Percentiles rank a stretch among this genome's conserved stretches.
phyloP scores from a whole-genome alignment of 2,888 invertebrate species.

The Exocentrus adspersus region DNA sequence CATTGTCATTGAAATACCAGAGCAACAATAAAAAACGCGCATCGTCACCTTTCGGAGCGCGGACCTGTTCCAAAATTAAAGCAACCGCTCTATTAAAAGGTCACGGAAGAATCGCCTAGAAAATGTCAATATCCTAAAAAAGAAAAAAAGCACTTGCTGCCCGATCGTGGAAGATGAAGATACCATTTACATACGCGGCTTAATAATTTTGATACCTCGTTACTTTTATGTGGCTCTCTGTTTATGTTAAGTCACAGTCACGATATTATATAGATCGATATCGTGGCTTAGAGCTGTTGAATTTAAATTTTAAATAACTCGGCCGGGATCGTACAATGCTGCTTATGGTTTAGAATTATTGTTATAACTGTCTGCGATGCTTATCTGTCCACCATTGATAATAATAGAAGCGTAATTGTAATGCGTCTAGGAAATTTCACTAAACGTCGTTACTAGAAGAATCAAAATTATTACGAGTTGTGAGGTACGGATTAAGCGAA shows the following conservation, averaged over 20 bases:
- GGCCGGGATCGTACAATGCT: conserved; percentile 41
- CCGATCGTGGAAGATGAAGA: conserved; percentile 20
- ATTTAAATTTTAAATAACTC: conserved; percentile 50
- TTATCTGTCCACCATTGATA: conserved; percentile 37
- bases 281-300: conserved; percentile 51
- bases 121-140: conserved; percentile 16
- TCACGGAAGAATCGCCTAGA: conserved; percentile 11
- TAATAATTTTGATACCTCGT: conserved; percentile 46
- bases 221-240: conserved; percentile 48
- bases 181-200: conserved; percentile 45
- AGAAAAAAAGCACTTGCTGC: conserved; percentile 16
- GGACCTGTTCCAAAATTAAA: conserved; percentile 13
- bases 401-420: conserved; percentile 38
- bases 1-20: background rate
- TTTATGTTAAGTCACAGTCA: conserved; percentile 50
- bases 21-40: conserved; percentile 1
- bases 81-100: conserved; percentile 11
- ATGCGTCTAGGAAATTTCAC: conserved; percentile 34
- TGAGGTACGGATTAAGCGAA: conserved; percentile 28
- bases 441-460: too few relatives aligned
- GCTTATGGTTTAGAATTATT: conserved; percentile 39
- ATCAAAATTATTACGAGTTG: conserved; percentile 15
- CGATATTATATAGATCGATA: conserved; percentile 53
- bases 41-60: background rate
- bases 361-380: conserved; percentile 37